Base-by-base conservation (phyloP, 2,888 invertebrate species). In the Podotricha telesiphe region DNA sequence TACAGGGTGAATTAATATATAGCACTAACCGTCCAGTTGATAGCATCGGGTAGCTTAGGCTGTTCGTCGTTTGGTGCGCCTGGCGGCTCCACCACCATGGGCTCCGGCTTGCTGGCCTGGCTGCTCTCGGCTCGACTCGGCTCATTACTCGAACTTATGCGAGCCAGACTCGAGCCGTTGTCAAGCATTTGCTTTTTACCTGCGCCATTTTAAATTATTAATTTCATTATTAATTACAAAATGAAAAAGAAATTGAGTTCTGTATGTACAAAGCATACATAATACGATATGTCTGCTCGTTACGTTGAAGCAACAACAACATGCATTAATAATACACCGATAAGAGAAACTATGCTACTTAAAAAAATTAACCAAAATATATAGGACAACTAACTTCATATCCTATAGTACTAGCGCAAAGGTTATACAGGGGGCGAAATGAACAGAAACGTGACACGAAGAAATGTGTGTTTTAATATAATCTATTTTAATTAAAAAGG, bases 171-270 rank as follows among this genome's bases (percentile, higher is more conserved):
- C 0, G 78, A 72, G 0, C 80, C 76, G 11, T 75, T 77, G 1
- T 91, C 91, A 53, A 87, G 3, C 80, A 85, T 84, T 67, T 83
- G 88, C 79, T 94, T 95, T 82, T 95, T 95, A 68, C 94, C 95
- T 95, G 78, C 37, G 37, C 37, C 37, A 37, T 42, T 13, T 42
- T 42, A 42, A 3, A 42, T 37, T 1, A 42, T 13, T 13, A 2
- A 13, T n/a, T 13, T 3, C 42, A 13, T 42, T 42, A 42, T 42
- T 42, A 42, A 3, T 42, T 11, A n/a, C n/a, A n/a, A n/a, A n/a
- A n/a, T n/a, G n/a, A n/a, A n/a, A n/a, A n/a, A n/a, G n/a, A n/a
- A n/a, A n/a, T n/a, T 13, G 1, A 42, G 11, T 13, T 42, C 13
- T 42, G 13, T 42, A 7, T 42, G 8, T 10, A 37, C 10, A 42